Evolutionary conservation across 2,113 vertebrate species (phyloP).

Genomic region (Hydrolagus affinis): DNA sequence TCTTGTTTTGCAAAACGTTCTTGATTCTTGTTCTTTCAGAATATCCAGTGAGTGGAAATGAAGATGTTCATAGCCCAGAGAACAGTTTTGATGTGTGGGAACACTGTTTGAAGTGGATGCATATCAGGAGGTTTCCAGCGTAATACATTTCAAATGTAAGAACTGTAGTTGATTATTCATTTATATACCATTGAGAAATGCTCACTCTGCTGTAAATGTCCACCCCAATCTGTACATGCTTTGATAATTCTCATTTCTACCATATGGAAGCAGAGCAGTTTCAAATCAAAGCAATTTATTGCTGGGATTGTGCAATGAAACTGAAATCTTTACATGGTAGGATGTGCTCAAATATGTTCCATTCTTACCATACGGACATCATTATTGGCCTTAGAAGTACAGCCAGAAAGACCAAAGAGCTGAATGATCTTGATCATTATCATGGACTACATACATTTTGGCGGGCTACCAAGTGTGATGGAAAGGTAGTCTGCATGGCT

Average conservation of each 20-base stretch:
- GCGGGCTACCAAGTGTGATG: background rate
- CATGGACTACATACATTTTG: background rate
- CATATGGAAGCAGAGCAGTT: background rate
- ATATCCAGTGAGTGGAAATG: no score
- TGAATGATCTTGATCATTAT: background rate
- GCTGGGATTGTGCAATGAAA: background rate
- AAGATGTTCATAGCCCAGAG: no score
- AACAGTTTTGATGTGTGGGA: no score
- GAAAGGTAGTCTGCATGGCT: constrained; percentile 2
- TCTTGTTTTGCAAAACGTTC: no score
- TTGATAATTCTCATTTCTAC: background rate
- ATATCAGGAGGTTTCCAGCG: background rate
- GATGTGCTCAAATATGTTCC: background rate
- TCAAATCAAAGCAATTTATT: background rate
- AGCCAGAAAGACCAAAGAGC: background rate
- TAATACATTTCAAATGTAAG: constrained; percentile 16
- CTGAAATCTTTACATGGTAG: background rate
- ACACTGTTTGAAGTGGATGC: no score
- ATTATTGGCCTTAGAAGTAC: background rate
- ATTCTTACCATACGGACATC: background rate
- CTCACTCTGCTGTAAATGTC: background rate
- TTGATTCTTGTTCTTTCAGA: no score
- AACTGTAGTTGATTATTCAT: background rate
- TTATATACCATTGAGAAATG: background rate
- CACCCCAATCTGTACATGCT: background rate